Evolutionary conservation across 1,140 invertebrate species (phyloP), one percentile per base, ranked within the genome.

Genomic region (Papilio polyxenes): DNA sequence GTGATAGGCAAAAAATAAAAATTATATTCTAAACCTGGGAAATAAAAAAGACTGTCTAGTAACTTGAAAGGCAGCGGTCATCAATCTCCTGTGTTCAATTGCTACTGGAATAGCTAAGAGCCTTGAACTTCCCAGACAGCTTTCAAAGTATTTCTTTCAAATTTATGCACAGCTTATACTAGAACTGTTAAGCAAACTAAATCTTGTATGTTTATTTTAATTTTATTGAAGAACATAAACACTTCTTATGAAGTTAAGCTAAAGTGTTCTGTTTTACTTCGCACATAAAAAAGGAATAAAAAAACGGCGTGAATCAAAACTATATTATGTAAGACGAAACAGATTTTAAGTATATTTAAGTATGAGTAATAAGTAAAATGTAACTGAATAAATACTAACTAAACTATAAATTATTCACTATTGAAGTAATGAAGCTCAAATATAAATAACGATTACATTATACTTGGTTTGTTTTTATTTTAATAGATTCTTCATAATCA

Each of bases 151-250:
- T 72, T 72, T 72, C 65, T 37, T 72, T 72, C 37, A 72, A 72
- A 72, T 72, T 72, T 72, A 72, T 72, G 31, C 65, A 31, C 10
- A 37, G 65, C 31, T 37, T 69, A 31, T 4, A 23, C 31, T 72
- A 72, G 13, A 37, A 37, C 13, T 72, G 31, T 37, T 72, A 65
- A 65, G 4, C 59, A 83, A 74, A 78, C 79, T 84, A 65, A 76
- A 76, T 65, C 82, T 76, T 49, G 80, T 81, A 83, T 81, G 72
- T 80, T 79, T 65, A 65, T 65, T 69, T 69, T 37, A 11, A 69
- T 40, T 40, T 72, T 72, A 72, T 37, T 72, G 5, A 37, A 37
- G 5, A 72, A 56, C 3, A 6, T 44, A 44, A 72, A 17, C 13
- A 40, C 65, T 40, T 40, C 15, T 13, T 11, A 3, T 15, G 37